These are phyloP conservation scores for Nycticebus coucang DNA, from an alignment of 2,113 vertebrate genomes.

Conservation along the genomic window DNA sequence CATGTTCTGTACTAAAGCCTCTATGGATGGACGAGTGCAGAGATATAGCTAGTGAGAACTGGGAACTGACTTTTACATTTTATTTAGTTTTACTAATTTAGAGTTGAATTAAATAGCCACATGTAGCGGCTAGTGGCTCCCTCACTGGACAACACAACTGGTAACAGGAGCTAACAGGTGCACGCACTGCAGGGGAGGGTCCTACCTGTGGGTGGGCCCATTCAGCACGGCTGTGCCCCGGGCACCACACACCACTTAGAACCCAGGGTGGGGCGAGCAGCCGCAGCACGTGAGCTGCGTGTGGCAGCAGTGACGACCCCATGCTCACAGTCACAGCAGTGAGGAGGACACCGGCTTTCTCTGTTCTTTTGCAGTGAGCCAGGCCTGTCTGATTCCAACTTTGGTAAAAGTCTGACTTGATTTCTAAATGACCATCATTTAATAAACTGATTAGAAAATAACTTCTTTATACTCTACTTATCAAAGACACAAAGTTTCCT, in stretches of 20 bases:
- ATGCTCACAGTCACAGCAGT: no score
- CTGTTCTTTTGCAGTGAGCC: background rate
- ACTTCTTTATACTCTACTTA: background rate
- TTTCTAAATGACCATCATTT: background rate
- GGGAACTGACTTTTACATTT: background rate
- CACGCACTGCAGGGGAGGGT: no score
- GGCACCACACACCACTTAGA: no score
- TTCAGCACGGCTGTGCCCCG: background rate
- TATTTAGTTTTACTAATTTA: background rate
- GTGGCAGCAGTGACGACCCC: background rate
- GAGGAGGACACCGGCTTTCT: background rate
- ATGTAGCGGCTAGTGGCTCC: fast-evolving
- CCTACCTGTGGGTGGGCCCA: no score
- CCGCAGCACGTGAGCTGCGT: no score
- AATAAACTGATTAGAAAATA: background rate
- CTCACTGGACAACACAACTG: fast-evolving
- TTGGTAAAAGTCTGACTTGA: background rate
- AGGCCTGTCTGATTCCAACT: background rate
- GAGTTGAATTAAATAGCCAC: background rate
- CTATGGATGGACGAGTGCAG: background rate
- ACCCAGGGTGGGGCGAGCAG: no score
- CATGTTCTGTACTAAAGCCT: fast-evolving
- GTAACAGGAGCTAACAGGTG: no score
- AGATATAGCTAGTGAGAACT: background rate
- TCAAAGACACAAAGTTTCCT: background rate